Evolutionary conservation across 2,888 invertebrate genomes (phyloP).

Genomic region (Drosophila macrospina): DNA sequence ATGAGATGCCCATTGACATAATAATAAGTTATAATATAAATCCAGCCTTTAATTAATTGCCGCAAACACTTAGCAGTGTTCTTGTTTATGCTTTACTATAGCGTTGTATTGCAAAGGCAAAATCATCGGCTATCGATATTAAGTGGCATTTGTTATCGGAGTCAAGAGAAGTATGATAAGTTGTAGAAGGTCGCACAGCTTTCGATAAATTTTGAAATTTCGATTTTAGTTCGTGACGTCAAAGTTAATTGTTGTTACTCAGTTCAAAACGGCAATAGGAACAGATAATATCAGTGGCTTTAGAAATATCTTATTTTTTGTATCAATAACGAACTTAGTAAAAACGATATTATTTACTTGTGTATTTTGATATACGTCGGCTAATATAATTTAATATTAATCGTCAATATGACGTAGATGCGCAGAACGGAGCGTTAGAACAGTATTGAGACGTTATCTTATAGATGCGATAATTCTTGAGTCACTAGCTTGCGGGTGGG

Average conservation of each 20-base stretch:
- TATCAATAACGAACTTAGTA: background rate
- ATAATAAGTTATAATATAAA: background rate
- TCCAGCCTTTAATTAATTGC: background rate
- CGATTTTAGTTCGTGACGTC: slow-evolving; percentile 6
- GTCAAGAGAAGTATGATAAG: background rate
- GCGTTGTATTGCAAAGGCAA: slow-evolving; percentile 7
- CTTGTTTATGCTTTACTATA: slow-evolving; percentile 31
- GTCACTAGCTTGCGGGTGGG: slow-evolving; percentile 47
- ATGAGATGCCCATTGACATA: slow-evolving; percentile 62
- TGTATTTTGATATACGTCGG: background rate
- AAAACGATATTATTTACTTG: background rate
- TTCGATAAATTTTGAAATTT: slow-evolving; percentile 24
- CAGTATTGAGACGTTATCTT: slow-evolving; percentile 38
- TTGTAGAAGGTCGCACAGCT: slow-evolving; percentile 25
- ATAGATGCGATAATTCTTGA: slow-evolving; percentile 42
- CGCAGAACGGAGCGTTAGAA: slow-evolving; percentile 23
- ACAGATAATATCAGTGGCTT: background rate
- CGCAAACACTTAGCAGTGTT: background rate
- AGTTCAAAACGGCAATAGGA: background rate
- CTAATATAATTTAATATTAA: background rate
- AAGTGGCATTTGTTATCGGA: background rate
- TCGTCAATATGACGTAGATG: slow-evolving; percentile 42
- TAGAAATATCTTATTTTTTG: no score
- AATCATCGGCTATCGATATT: slow-evolving; percentile 6
- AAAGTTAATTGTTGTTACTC: background rate